phyloP scores from a whole-genome alignment of 2,888 invertebrate species.

The Sericinus montela region DNA sequence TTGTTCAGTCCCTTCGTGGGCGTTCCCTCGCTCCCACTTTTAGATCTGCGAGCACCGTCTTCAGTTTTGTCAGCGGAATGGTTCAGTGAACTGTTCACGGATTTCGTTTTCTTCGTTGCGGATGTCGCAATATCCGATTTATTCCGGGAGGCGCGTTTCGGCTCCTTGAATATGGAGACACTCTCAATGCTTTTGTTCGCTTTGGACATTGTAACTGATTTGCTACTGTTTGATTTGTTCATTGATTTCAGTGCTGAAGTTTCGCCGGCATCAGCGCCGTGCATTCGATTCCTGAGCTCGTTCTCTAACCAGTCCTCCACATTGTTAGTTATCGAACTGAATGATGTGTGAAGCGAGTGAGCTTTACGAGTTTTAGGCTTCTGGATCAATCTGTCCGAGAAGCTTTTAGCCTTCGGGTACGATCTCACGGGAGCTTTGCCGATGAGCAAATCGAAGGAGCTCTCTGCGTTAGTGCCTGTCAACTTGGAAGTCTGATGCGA shows the following conservation, averaged over 20 bases:
- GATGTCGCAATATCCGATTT: not conserved
- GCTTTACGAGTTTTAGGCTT: slow-evolving; percentile 29
- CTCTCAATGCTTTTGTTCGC: not conserved
- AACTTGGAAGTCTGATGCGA: slow-evolving; percentile 26
- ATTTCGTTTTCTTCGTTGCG: not conserved
- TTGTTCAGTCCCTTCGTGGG: not conserved
- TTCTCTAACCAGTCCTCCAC: slow-evolving; percentile 52
- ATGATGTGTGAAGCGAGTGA: slow-evolving; percentile 40
- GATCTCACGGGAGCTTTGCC: slow-evolving; percentile 46
- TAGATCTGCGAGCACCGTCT: not conserved
- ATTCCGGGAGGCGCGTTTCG: not conserved
- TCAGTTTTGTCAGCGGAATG: not conserved
- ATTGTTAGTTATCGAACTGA: slow-evolving; percentile 36
- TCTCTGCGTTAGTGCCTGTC: slow-evolving; percentile 29
- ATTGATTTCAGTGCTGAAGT: too few relatives aligned
- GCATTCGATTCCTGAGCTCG: slow-evolving; percentile 37
- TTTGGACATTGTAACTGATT: not conserved
- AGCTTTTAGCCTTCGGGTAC: slow-evolving; percentile 55
- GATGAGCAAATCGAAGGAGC: slow-evolving; percentile 44
- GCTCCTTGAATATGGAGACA: not conserved
- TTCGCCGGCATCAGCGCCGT: slow-evolving; percentile 18
- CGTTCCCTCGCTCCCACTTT: not conserved
- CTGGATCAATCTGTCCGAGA: slow-evolving; percentile 26
- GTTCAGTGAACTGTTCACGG: not conserved
- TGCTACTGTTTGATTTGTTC: not conserved